Conservation (phyloP, 2,888 invertebrate genomes). For the Philonicus albiceps region DNA sequence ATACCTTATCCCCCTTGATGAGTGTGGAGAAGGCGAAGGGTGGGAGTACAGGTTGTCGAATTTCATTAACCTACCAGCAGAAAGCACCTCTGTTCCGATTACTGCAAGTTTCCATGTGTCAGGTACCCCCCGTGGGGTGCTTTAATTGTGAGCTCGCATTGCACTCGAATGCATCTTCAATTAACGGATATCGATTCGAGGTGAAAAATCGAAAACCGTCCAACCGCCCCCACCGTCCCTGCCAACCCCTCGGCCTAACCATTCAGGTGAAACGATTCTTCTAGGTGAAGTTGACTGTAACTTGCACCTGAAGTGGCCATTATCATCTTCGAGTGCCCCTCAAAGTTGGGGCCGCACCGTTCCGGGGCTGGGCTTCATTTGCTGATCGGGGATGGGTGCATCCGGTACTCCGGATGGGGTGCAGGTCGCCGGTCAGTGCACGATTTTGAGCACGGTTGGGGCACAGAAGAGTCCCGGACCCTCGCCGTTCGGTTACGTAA, state of each 20-base stretch:
- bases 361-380: neutral
- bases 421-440: neutral
- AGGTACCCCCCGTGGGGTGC: neutral
- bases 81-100: neutral
- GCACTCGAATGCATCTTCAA: constrained; percentile 36
- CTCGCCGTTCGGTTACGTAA: constrained; percentile 24
- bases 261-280: neutral
- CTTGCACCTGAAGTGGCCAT: constrained; percentile 33
- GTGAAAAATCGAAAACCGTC: constrained; percentile 26
- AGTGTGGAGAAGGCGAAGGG: neutral
- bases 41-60: neutral
- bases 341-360: neutral
- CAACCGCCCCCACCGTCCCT: neutral
- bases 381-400: neutral
- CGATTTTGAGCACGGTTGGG: neutral
- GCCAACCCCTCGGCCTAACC: neutral
- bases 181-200: constrained; percentile 18
- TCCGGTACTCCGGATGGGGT: neutral
- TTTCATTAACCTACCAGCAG: constrained; percentile 24
- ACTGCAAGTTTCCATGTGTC: neutral
- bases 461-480: neutral
- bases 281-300: constrained; percentile 18
- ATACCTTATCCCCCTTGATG: neutral
- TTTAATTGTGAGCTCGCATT: constrained; percentile 28
- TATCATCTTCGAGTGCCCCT: constrained; percentile 36